These are phyloP conservation scores for Petrocephalus microphthalmus DNA, from an alignment of 2,113 vertebrate genomes.

Conservation along the genomic window DNA sequence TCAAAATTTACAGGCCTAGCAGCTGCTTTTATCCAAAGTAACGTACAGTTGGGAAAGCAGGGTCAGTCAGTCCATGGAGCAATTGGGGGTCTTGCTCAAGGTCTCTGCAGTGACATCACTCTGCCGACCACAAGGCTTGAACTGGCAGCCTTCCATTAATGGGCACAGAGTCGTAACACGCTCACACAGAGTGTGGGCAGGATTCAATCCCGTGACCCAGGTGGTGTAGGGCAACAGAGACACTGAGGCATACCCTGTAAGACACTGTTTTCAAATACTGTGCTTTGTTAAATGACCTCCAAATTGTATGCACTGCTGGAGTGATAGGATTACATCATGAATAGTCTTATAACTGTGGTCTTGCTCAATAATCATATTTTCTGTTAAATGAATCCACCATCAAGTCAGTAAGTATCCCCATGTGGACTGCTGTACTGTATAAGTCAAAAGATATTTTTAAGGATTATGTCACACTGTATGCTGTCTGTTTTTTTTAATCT, in stretches of 20 bases:
- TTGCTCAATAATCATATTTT: neutral
- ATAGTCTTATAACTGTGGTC: neutral
- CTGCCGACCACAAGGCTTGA: neutral
- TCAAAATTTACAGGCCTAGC: neutral
- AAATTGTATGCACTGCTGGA: neutral
- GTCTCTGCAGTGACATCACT: neutral
- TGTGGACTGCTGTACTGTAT: neutral
- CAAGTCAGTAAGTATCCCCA: neutral
- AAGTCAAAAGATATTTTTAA: neutral
- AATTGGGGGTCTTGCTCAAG: neutral
- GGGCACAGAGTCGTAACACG: neutral
- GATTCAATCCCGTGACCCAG: neutral
- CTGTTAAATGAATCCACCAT: neutral
- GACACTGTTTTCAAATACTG: neutral
- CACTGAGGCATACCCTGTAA: neutral
- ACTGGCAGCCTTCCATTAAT: neutral
- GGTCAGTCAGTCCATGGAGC: neutral
- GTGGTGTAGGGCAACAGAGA: neutral
- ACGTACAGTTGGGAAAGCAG: neutral
- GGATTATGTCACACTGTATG: neutral
- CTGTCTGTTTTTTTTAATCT: conserved; percentile 10
- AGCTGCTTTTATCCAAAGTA: neutral
- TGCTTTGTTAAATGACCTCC: neutral
- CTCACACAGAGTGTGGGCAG: neutral
- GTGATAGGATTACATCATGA: neutral